A percentile compares a stretch with the other conserved stretches of the same genome.
Evolutionary conservation across 2,113 vertebrate species (phyloP).

Genomic region (Aldabrachelys gigantea): DNA sequence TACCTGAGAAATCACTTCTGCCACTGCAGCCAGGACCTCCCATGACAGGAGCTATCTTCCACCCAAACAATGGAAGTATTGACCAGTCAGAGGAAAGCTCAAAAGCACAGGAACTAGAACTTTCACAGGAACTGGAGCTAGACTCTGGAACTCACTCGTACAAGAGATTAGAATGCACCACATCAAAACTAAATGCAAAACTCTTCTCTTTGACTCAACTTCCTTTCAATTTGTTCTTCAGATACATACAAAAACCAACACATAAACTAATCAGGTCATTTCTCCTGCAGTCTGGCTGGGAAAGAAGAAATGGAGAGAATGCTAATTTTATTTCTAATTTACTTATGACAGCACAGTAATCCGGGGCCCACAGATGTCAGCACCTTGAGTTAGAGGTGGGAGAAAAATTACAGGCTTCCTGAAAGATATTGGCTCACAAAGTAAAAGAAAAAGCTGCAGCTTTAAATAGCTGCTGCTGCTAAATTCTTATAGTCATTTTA

Average conservation of each 20-base stretch:
- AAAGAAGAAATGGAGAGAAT: not conserved
- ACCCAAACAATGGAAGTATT: not conserved
- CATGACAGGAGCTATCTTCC: not conserved
- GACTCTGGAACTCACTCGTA: not conserved
- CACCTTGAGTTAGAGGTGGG: not conserved
- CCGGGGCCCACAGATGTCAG: not conserved
- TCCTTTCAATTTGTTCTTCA: not conserved
- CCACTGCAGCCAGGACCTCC: not conserved
- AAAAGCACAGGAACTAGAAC: not conserved
- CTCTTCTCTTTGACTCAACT: not conserved
- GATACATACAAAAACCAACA: not conserved
- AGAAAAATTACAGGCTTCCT: not conserved
- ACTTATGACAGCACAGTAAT: not conserved
- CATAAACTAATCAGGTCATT: not conserved
- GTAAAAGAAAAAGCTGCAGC: not conserved
- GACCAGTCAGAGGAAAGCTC: not conserved
- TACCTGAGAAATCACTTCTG: not conserved
- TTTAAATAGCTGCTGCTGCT: not conserved
- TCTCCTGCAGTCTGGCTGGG: not conserved
- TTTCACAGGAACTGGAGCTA: not conserved
- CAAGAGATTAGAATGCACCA: not conserved
- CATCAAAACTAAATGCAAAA: not conserved
- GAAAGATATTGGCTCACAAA: not conserved
- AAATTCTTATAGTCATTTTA: not conserved
- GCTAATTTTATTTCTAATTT: not conserved